Evolutionary conservation across 92 coral and sea anemone genomes (phyloP).

Genomic region (Heteractis magnifica): DNA sequence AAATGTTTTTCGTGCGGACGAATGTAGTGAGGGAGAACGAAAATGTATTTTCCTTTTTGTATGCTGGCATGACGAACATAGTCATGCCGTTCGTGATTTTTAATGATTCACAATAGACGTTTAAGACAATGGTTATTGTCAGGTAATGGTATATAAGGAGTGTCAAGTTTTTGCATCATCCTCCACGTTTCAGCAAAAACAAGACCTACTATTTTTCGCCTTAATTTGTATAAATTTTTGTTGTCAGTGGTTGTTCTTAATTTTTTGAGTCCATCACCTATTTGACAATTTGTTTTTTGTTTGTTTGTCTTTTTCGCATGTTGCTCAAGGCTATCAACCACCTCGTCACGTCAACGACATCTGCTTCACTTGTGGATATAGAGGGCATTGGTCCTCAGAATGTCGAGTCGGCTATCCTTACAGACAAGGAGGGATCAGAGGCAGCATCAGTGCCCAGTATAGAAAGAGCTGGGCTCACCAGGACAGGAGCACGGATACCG

Average conservation of each 20-base stretch:
- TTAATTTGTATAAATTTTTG: no score
- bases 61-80: no score
- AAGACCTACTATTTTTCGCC: background rate
- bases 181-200: background rate
- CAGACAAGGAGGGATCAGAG: background rate
- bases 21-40: no score
- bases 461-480: background rate
- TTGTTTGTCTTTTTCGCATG: background rate
- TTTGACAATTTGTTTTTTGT: no score
- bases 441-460: background rate
- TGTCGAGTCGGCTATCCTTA: slow-evolving; percentile 4
- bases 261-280: background rate
- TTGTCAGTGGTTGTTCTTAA: no score
- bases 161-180: background rate
- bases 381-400: background rate
- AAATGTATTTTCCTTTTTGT: no score
- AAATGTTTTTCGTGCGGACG: no score
- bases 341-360: slow-evolving; percentile 3
- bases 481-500: background rate
- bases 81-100: no score
- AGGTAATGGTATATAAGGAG: background rate
- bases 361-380: background rate
- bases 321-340: background rate
- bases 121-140: background rate
- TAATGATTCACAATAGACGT: no score